Evolutionary conservation across 1,140 invertebrate species (phyloP), one percentile per base, ranked within the genome.

Genomic region (Cylas formicarius): DNA sequence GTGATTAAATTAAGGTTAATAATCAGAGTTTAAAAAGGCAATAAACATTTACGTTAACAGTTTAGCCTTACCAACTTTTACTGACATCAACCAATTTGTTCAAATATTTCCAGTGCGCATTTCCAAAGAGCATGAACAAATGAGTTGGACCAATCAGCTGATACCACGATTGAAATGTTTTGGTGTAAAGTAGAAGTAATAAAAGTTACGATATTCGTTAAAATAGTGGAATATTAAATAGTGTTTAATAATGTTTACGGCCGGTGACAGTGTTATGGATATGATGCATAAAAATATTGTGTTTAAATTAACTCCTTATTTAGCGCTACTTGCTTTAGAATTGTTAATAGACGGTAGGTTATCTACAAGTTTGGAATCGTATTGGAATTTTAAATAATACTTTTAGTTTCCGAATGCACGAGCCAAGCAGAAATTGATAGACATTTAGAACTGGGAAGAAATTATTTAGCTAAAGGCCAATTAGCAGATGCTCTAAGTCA

Each of bases 401-500:
- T 48, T 13, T 26, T 60, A 77, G 81, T 78, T 65, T 72, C 77
- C 56, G 72, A 77, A 44, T 72, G 73, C 51, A 69, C 77, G 21
- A 75, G 74, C 52, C 77, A 78, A 52, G 72, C 76, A 20, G 92
- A 97, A 66, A 81, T 97, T 28, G 82, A 93, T 56, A 86, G 82
- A 60, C 93, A 98, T 73, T 72, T 98, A 61, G 87, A 97, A 64
- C 72, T 94, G 65, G 95, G 95, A 1, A 86, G 84, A 66, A 81
- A 92, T 55, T 84, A 96, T 63, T 70, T 98, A 51, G 82, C 87
- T 5, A 80, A 80, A 53, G 93, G 95, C 29, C 90, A 98, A 65
- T 78, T 97, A 35, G 84, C 90, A 32, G 96, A 99, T 75, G 96
- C 97, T 1, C 68, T 99, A 18, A 86, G 87, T 32, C 94, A 99